Evolutionary conservation across 2,113 vertebrate species (phyloP), one percentile per base, ranked within the genome.

Genomic region (Lophura nycthemera): DNA sequence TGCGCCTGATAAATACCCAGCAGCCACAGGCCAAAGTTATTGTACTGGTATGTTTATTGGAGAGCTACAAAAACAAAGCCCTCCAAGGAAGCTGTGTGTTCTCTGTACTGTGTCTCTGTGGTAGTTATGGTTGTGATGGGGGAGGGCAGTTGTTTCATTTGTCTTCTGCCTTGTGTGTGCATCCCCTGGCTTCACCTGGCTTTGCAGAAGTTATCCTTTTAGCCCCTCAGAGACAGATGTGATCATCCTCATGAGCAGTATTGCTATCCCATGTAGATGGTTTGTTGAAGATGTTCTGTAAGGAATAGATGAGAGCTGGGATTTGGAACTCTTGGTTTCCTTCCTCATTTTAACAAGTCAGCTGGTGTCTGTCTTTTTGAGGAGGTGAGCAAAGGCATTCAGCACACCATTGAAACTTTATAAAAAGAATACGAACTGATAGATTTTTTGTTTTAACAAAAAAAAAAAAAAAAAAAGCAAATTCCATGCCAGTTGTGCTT

Each of bases 11-110:
- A 75, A 98, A 98, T 85, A 95, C 97, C 54, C 97, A 96, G 92
- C 98, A 99, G 83, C 98, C 99, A 30, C 99, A 99, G 93, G 98
- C 99, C 91, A 99, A 99, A 96, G 96, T 99, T 24, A 98, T 99
- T 8, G 98, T 99, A 5, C 94, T 99, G 99, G 99, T 99, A 97
- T 0, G 98, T 94, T 60, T 24, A 8, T 3, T 2, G 38, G 13
- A 8, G 54, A 4, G 8, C 56, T 4, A 20, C 1, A 50, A 16
- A 24, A 40, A 34, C 40, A 8, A 5, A 5, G 18, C 0, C 45
- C 34, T 6, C 29, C 1, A 48, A 5, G 67, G 38, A 20, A 25
- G 42, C 36, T 42, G 13, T 2, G 2, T 30, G 64, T 4, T 61
- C 60, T 64, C 75, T n/a, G 45, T 4, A 3, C 67, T 15, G 2